Evolutionary conservation across 2,113 vertebrate species (phyloP), one percentile per base, ranked within the genome.

Genomic region (Toxotes jaculatrix): DNA sequence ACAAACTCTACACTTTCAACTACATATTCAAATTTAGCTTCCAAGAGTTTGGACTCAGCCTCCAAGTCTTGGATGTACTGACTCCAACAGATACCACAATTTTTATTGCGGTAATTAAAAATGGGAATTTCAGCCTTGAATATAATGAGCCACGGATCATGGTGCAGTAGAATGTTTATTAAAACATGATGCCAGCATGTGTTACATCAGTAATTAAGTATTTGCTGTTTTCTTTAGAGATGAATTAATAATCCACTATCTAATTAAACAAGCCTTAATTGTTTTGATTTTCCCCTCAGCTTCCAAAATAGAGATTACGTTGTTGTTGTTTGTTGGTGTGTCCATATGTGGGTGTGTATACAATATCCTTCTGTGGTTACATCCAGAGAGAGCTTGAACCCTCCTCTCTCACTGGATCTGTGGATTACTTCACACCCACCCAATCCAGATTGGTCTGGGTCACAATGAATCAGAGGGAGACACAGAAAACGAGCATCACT

Each of bases 251-350:
- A 83, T 74, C 71, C 45, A 38, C 19, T 69, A 3, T 80, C 51
- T 80, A 60, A 87, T 74, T 71, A 79, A 81, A 53, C 8, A 76
- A 34, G 62, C 55, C 66, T 89, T 31, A 68, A 83, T 81, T 85
- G 81, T 61, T 90, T 72, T 78, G 56, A 68, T 90, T 62, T 95
- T 92, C 88, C 93, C 91, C 86, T 93, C 89, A 34, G 5, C 12
- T 67, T 92, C 80, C 36, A 65, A 53, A 27, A 79, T 57, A 0
- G 21, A 70, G 66, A 49, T 43, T 34, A 60, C 23, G 27, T 60
- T 86, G 72, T 72, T 80, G 56, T 49, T 63, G 7, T 10, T 74
- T 81, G 56, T 49, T 63, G 7, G 17, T 47, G 59, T 73, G 60
- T 80, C 51, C 56, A 76, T 72, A 65, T 64, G 73, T 82, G 62